Conservation (phyloP, 2,113 vertebrate genomes). For the Carollia perspicillata region DNA sequence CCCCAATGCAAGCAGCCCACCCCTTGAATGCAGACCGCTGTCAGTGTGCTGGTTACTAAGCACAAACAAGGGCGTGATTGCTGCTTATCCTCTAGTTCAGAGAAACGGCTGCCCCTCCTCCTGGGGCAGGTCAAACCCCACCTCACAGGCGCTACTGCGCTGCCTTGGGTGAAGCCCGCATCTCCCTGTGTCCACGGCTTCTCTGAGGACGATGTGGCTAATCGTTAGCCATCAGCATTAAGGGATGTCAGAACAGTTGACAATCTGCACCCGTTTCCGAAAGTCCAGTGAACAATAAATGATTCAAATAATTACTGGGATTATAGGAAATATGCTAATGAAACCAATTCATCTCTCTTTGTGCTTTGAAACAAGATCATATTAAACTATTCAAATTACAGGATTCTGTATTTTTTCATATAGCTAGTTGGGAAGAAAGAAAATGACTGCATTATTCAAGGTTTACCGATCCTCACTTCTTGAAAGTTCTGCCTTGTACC, state of each 20-base stretch:
- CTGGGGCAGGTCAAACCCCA: background rate
- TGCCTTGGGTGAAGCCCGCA: background rate
- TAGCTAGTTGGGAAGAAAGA: background rate
- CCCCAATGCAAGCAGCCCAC: background rate
- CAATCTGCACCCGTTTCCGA: slow-evolving; percentile 3
- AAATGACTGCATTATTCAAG: background rate
- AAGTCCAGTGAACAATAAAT: slow-evolving; percentile 42
- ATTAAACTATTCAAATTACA: background rate
- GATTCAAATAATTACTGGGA: slow-evolving; percentile 48
- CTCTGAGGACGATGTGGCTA: background rate
- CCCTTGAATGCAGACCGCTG: background rate
- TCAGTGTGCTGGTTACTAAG: background rate
- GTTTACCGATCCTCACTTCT: background rate
- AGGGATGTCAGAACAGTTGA: background rate
- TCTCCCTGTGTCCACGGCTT: background rate
- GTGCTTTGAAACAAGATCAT: background rate
- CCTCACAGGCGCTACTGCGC: background rate
- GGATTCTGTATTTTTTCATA: background rate
- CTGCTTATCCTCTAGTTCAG: background rate
- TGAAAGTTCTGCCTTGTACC: background rate
- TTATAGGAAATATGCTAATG: slow-evolving; percentile 39
- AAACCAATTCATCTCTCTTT: slow-evolving; percentile 39
- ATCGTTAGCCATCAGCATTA: background rate
- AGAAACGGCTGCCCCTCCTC: background rate
- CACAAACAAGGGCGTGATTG: background rate